A percentile compares a stretch with the other conserved stretches of the same genome.
These are phyloP conservation scores for Liparis tanakae DNA, from an alignment of 2,797 vertebrate genomes.

Conservation along the genomic window DNA sequence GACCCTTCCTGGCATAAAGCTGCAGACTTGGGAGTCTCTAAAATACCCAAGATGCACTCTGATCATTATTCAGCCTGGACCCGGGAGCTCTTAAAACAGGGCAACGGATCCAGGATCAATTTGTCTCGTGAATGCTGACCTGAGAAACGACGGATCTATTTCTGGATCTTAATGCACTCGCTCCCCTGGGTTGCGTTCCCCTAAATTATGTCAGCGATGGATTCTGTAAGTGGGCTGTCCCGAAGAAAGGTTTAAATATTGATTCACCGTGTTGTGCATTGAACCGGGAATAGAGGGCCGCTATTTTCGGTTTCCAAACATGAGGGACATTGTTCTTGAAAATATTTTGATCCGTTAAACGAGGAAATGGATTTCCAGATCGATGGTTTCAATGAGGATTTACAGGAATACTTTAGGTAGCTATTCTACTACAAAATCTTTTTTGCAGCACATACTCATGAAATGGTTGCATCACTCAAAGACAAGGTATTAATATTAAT, in stretches of 20 bases:
- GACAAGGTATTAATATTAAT: not conserved
- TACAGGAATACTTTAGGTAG: not conserved
- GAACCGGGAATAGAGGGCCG: constrained; percentile 7
- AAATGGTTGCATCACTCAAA: constrained; percentile 3
- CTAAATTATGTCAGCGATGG: constrained; percentile 58
- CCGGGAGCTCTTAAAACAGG: constrained; percentile 9
- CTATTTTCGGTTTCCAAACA: constrained; percentile 28
- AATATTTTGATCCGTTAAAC: constrained; percentile 24
- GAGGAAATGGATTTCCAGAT: constrained; percentile 30
- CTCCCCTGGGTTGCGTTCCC: constrained; percentile 40
- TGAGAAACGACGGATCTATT: constrained; percentile 65
- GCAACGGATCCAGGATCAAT: constrained; percentile 25
- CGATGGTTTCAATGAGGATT: constrained; percentile 30
- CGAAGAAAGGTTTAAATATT: constrained; percentile 62
- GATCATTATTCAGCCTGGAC: not conserved
- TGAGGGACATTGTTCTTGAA: constrained; percentile 11
- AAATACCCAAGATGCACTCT: constrained; percentile 7
- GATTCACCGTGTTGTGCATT: constrained; percentile 46
- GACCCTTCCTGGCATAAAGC: not conserved
- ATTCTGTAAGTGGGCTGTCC: constrained; percentile 57
- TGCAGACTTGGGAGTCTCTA: not conserved
- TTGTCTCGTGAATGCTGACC: constrained; percentile 42
- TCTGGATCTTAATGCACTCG: constrained; percentile 62
- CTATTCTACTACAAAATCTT: constrained; percentile 5
- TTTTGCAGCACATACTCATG: constrained; percentile 23